Evolutionary conservation across 2,888 invertebrate genomes (phyloP), one percentile per base, ranked within the genome.

Genomic region (Abrostola tripartita): DNA sequence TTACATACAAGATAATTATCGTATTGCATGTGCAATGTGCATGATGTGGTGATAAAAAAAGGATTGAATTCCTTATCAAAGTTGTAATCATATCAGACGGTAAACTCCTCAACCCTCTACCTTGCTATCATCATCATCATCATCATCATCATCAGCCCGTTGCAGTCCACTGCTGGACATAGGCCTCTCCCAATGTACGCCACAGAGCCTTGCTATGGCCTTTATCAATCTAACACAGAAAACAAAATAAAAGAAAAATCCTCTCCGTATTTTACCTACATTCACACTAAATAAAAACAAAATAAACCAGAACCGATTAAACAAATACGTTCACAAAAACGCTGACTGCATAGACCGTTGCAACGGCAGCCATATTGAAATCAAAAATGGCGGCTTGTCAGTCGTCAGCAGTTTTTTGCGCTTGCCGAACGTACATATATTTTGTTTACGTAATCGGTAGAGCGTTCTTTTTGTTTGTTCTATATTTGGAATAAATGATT

Each of bases 321-420:
- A 81, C 88, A 90, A 91, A 89, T 87, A 90, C 85, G 82, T 78
- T 74, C 76, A 80, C 81, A 85, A 89, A 87, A 92, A 82, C 72
- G 91, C 92, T 91, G 90, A 91, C 87, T 83, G 84, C 85, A 86
- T 80, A 84, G 80, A 85, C 82, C 81, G 84, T 85, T 91, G 90
- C 92, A 90, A 83, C 84, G 77, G 76, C 71, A 62, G 82, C 83
- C 85, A 86, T 88, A 78, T 90, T 90, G 89, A 47, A 81, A 86
- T 85, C 90, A 91, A 91, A 92, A 92, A 91, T 91, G 87, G 90
- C 87, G 78, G 83, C 65, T 78, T 81, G 73, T 83, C 86, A 85
- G 83, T 81, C 82, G 85, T 91, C 92, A 92, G 92, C 92, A 81
- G 54, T 83, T 90, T 91, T 91, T 89, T 85, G 85, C 83, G 79